Percentiles rank a stretch among this genome's conserved stretches.
phyloP scores from a whole-genome alignment of 2,113 vertebrate species.

The Riparia riparia region DNA sequence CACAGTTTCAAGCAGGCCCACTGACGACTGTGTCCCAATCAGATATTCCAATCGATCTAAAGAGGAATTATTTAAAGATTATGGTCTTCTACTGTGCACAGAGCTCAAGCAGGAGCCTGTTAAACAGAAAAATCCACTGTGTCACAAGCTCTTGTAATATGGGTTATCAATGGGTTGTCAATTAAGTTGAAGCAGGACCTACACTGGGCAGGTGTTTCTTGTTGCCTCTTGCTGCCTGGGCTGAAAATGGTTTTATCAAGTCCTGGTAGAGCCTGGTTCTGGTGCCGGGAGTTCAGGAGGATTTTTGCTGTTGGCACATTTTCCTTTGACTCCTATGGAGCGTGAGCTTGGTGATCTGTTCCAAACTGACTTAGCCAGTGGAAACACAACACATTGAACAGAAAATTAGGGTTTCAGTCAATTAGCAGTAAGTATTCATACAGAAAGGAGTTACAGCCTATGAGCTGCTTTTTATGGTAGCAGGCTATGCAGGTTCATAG shows the following conservation, averaged over 20 bases:
- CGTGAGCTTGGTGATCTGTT: background rate
- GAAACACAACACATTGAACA: background rate
- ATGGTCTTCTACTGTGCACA: background rate
- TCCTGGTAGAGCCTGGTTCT: background rate
- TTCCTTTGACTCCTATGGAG: background rate
- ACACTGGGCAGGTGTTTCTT: background rate
- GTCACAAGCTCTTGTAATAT: background rate
- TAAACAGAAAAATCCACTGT: background rate
- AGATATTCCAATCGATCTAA: background rate
- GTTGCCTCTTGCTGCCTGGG: background rate
- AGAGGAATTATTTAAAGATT: background rate
- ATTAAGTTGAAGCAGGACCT: background rate
- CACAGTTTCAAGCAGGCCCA: background rate
- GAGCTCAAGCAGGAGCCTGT: background rate
- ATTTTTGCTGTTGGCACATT: background rate
- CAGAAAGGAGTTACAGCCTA: background rate
- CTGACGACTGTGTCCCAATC: background rate
- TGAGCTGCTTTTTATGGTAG: background rate
- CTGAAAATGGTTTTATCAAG: background rate
- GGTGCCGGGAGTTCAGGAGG: background rate
- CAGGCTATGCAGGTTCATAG: background rate
- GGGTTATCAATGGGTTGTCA: background rate
- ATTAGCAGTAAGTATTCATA: background rate
- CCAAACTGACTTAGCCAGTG: background rate
- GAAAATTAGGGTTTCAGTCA: background rate